Evolutionary conservation across 2,888 invertebrate species (phyloP).

Genomic region (Troides helena): DNA sequence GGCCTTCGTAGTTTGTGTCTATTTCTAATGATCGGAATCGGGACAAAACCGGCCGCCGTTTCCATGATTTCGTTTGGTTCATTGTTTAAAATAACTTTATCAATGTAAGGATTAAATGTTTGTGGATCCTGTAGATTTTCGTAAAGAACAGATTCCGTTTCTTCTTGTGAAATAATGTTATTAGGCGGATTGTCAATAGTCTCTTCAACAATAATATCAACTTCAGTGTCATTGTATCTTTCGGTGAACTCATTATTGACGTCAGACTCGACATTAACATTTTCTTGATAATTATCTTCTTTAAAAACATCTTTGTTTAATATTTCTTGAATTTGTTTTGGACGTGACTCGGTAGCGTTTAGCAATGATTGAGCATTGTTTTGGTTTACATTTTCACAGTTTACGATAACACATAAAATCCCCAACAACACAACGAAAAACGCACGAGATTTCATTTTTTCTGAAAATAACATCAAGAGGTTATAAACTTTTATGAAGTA

Average conservation of each 20-base stretch:
- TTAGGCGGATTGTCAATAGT: constrained; percentile 37
- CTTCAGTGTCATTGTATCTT: constrained; percentile 38
- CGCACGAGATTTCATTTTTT: constrained; percentile 57
- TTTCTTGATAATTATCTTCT: constrained; percentile 43
- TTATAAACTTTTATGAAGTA: constrained; percentile 33
- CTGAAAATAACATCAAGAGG: constrained; percentile 48
- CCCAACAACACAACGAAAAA: constrained; percentile 50
- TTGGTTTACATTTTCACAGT: constrained; percentile 43
- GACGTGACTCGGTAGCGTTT: constrained; percentile 46
- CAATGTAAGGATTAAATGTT: constrained; percentile 34
- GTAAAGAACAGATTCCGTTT: constrained; percentile 14
- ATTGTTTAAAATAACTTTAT: constrained; percentile 45
- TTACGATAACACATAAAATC: constrained; percentile 47
- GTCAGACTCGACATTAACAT: constrained; percentile 35
- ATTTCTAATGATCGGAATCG: constrained; percentile 53
- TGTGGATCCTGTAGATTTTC: constrained; percentile 34
- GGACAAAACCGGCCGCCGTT: constrained; percentile 64
- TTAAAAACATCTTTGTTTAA: constrained; percentile 43
- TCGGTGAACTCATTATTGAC: constrained; percentile 32
- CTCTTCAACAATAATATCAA: constrained; percentile 56
- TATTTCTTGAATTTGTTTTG: constrained; percentile 36
- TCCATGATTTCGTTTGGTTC: constrained; percentile 66
- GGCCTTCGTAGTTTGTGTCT: constrained; percentile 46
- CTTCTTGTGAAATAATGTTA: constrained; percentile 33
- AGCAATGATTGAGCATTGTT: constrained; percentile 40